Base-by-base conservation (phyloP, 2,888 invertebrate species). In the Orchesellides sinensis region DNA sequence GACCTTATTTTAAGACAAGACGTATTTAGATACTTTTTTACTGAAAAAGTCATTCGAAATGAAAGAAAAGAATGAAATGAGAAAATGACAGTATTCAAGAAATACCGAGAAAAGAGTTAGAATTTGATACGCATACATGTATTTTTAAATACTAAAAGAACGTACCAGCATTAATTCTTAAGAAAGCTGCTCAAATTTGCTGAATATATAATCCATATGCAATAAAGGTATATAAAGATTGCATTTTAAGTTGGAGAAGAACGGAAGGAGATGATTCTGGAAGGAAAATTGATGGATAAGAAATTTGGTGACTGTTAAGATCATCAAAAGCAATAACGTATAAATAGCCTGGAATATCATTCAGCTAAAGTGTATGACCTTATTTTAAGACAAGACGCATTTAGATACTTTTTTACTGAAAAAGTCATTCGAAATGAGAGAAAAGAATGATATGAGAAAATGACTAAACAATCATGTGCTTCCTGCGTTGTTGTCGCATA, bases 281-380 rank as follows among this genome's bases (percentile, higher is more conserved):
- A n/a, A n/a, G n/a, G n/a, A n/a, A n/a, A n/a, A n/a, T n/a, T n/a
- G n/a, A n/a, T n/a, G n/a, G n/a, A n/a, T n/a, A n/a, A n/a, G n/a
- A n/a, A n/a, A n/a, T n/a, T n/a, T n/a, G n/a, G n/a, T n/a, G n/a
- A n/a, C 17, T 19, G 3, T 27, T 23, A 61, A 61, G 27, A 61
- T 59, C 72, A 69, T 72, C 72, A 72, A 59, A 32, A 47, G 45
- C 40, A n/a, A n/a, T 40, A 25, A 21, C 21, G 47, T 12, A 59
- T 59, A 40, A 54, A 52, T 21, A 21, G 27, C 8, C 29, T 21
- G 69, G 54, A 27, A 14, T 56, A 25, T 40, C 25, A n/a, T 35
- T 23, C 6, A 59, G 35, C 35, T n/a, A n/a, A n/a, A n/a, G n/a
- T n/a, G 59, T 72, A 72, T 72, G 59, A 59, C 72, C 72, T 59